Percentiles rank a stretch among this genome's conserved stretches.
These are phyloP conservation scores for Deroplatys truncata DNA, from an alignment of 2,888 invertebrate genomes.

Conservation along the genomic window DNA sequence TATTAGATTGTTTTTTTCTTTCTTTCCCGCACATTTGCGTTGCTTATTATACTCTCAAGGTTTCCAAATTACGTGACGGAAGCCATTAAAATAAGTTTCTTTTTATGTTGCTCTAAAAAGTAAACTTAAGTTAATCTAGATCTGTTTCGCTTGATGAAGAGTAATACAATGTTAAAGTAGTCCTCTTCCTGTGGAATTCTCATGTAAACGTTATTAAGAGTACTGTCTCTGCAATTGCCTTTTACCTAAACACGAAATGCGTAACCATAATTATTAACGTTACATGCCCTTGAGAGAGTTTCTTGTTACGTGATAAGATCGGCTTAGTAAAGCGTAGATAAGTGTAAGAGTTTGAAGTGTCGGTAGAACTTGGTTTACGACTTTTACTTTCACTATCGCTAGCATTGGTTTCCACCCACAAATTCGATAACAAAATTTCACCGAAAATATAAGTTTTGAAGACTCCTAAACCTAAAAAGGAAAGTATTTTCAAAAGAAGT, in stretches of 20 bases:
- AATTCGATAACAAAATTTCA: too few species aligned
- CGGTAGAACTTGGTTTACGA: too few species aligned
- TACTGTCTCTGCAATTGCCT: not conserved
- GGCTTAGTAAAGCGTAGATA: too few species aligned
- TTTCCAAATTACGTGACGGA: not conserved
- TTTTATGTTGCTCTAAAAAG: not conserved
- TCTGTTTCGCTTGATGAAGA: not conserved
- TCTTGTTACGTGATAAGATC: not conserved
- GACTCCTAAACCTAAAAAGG: too few species aligned
- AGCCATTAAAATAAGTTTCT: not conserved
- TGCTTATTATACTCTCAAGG: not conserved
- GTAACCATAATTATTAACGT: not conserved
- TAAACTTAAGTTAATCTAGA: not conserved
- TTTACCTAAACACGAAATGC: not conserved
- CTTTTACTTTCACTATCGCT: too few species aligned
- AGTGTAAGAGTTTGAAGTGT: too few species aligned
- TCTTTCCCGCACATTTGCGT: not conserved
- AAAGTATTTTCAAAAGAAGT: too few species aligned
- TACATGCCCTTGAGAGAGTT: not conserved
- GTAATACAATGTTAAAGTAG: not conserved
- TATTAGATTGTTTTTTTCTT: not conserved
- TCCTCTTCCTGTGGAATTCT: not conserved
- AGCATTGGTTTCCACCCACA: too few species aligned
- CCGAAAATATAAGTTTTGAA: too few species aligned
- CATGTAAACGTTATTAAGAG: not conserved